Evolutionary conservation across 64 coral and sea anemone species (phyloP), one percentile per base, ranked within the genome.

Genomic region (Hydrozoanthus tunicans): DNA sequence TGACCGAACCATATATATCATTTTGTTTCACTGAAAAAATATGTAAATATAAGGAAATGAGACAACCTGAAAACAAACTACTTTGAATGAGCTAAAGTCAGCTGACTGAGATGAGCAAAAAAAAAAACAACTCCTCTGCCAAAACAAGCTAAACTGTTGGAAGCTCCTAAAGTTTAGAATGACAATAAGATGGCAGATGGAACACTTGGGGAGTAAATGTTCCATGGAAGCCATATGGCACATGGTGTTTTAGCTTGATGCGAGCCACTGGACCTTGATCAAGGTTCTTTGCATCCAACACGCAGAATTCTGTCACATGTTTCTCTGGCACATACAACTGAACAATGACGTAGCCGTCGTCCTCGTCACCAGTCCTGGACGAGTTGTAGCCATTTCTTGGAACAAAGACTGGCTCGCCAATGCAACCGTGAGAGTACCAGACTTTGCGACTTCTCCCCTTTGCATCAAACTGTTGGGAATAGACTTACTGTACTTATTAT

Each of bases 271-370:
- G 78, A 0, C 95, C 92, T 23, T 93, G 92, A 25, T 84, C 79
- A 62, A 97, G 60, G 83, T 94, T 85, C 90, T 97, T 97, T 23
- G 95, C 95, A 74, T 97, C 89, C 12, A 97, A 56, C 8, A 97
- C 89, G 51, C 95, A 97, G 52, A 97, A 97, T 58, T 97, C 95
- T 10, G 95, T 94, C 32, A 97, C 77, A 61, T 97, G 89, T 26
- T 79, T 93, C 58, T 97, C 90, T 0, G 95, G 95, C 12, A 97
- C 85, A 10, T 97, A 97, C 66, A 97, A 74, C 73, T 97, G 95
- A 51, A 94, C 95, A 56, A 97, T 97, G 78, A 97, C 90, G 62
- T 97, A 97, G 3, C 95, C 95, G 81, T 97, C 92, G 67, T 97
- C 95, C 82, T 97, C 95, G 62, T 97, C 92, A 7, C 95, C 92